Conservation (phyloP, 2,113 vertebrate genomes). For the Antechinus flavipes region DNA sequence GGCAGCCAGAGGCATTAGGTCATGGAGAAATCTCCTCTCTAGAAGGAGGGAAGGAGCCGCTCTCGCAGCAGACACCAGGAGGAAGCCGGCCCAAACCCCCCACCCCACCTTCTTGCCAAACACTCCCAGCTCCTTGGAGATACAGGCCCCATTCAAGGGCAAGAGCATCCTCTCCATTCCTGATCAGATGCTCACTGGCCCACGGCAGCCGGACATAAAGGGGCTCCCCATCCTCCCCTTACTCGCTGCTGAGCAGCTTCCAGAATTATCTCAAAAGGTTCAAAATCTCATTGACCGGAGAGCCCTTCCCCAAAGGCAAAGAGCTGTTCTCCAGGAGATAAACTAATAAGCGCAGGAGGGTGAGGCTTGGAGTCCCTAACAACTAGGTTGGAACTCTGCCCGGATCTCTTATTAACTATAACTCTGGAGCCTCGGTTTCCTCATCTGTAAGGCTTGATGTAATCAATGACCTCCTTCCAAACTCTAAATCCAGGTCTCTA, state of each 20-base stretch:
- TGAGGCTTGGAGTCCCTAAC: neutral
- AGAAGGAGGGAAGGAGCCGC: neutral
- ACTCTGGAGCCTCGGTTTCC: neutral
- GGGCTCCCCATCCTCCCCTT: neutral
- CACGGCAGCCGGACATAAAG: neutral
- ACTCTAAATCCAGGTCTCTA: neutral
- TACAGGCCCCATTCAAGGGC: neutral
- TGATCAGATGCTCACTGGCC: neutral
- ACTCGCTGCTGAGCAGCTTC: neutral
- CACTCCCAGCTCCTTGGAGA: neutral
- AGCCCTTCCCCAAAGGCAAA: neutral
- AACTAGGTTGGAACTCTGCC: neutral
- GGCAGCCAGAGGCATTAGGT: neutral
- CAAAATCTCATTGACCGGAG: neutral
- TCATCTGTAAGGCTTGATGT: neutral
- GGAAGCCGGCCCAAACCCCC: neutral
- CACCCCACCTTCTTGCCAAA: neutral
- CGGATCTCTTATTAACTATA: neutral
- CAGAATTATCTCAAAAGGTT: neutral
- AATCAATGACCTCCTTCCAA: neutral
- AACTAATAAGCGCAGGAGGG: neutral
- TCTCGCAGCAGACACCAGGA: neutral
- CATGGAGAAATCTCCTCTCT: neutral
- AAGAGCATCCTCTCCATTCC: neutral
- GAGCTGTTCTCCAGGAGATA: neutral